Evolutionary conservation across 2,797 vertebrate species (phyloP), one percentile per base, ranked within the genome.

Genomic region (Molossus molossus): DNA sequence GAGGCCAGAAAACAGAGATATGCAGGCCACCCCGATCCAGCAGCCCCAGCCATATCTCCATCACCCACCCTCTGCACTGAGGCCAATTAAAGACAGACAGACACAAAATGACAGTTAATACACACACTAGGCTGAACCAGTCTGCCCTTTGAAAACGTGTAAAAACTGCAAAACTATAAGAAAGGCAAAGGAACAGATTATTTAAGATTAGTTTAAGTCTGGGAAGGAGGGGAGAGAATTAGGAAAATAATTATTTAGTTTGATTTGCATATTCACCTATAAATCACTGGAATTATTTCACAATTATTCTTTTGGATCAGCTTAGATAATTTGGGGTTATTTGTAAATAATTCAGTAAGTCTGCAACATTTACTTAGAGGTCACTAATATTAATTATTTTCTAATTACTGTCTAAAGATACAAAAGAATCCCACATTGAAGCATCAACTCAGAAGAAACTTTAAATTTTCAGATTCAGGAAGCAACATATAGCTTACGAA

Each of bases 311-410:
- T 92, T 77, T 76, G 9, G 57, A 70, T 83, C 40, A 93, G 12
- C 81, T 94, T 77, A 90, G 21, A 73, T 83, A 50, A 81, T 67
- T 50, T 21, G 33, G 55, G 88, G 55, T 53, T 91, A 81, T 58
- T 37, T 91, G 76, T 50, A 81, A 95, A 93, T 73, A 94, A n/a
- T 53, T 76, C 87, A 9, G 50, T 80, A 95, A 87, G 57, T 93
- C 55, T 79, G 45, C 20, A 53, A 70, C 25, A 69, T 79, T 81
- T 29, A 69, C 48, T 75, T 29, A 93, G 48, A 93, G 5, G 64
- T 91, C 79, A 86, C 50, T 60, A 67, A 65, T 88, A 64, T 17
- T 81, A 92, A 86, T 48, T 76, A 81, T 53, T 69, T 57, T 25
- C 77, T 37, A 82, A 72, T 72, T 72, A 67, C 10, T 64, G 72